Conservation (phyloP, 1,140 invertebrate species). For the Lordiphosa stackelbergi region DNA sequence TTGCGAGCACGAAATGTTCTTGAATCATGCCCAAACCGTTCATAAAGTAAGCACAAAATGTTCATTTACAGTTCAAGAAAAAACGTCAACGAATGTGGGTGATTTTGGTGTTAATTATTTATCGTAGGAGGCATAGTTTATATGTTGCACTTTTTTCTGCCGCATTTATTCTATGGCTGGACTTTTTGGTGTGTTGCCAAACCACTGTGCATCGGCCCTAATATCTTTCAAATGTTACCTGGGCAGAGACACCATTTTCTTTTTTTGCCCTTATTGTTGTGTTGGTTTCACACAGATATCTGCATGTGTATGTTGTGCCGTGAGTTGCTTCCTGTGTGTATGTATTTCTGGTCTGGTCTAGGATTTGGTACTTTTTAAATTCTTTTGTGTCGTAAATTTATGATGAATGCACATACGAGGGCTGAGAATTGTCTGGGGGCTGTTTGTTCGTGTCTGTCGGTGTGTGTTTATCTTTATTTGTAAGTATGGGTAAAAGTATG, state of each 20-base stretch:
- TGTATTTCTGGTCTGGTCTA: conserved; percentile 57
- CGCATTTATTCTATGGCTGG: too few relatives aligned
- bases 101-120: too few relatives aligned
- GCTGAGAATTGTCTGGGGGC: conserved; percentile 25
- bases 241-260: conserved; percentile 67
- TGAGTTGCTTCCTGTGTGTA: conserved; percentile 45
- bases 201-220: conserved; percentile 49
- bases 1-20: too few relatives aligned
- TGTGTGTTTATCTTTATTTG: conserved; percentile 25
- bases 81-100: too few relatives aligned
- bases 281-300: conserved; percentile 27
- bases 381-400: conserved; percentile 65
- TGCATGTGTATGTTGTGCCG: conserved; percentile 34
- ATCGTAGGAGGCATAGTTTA: too few relatives aligned
- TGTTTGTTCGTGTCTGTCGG: conserved; percentile 30
- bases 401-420: conserved; percentile 40
- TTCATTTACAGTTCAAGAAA: too few relatives aligned
- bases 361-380: conserved; percentile 66
- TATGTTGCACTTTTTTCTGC: too few relatives aligned
- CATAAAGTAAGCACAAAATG: too few relatives aligned
- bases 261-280: conserved; percentile 31
- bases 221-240: conserved; percentile 65
- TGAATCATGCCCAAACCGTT: too few relatives aligned
- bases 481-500: conserved; percentile 18
- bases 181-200: too few relatives aligned